phyloP scores from a whole-genome alignment of 2,888 invertebrate species.

The Sinelater perroti region DNA sequence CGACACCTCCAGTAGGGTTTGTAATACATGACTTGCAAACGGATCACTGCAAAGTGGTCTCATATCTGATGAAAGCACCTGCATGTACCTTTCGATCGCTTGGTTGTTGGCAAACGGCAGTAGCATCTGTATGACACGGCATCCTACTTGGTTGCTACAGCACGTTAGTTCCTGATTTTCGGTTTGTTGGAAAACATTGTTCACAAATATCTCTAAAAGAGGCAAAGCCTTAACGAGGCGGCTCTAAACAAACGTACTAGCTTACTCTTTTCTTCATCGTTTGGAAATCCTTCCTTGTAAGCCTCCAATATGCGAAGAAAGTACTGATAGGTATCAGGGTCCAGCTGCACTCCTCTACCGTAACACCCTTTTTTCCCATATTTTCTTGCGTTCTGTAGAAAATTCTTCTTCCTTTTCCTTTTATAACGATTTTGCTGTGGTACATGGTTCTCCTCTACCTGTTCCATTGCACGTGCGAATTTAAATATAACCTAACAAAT shows the following conservation, averaged over 20 bases:
- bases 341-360: conserved; percentile 75
- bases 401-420: conserved; percentile 70
- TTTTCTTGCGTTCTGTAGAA: conserved; percentile 77
- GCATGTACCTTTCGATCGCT: conserved; percentile 70
- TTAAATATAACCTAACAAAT: too few relatives aligned
- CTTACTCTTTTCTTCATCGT: conserved; percentile 75
- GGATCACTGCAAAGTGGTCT: conserved; percentile 77
- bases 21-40: conserved; percentile 82
- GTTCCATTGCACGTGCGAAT: too few relatives aligned
- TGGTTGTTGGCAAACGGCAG: conserved; percentile 73
- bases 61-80: conserved; percentile 70
- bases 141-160: conserved; percentile 82
- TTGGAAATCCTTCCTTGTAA: conserved; percentile 73
- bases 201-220: conserved; percentile 71
- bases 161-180: conserved; percentile 75
- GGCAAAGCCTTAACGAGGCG: neutral
- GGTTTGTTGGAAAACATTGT: conserved; percentile 79
- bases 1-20: conserved; percentile 70
- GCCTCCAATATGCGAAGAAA: conserved; percentile 79
- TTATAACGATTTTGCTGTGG: conserved; percentile 22
- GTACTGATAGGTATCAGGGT: conserved; percentile 78
- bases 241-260: neutral
- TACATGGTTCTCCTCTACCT: too few relatives aligned
- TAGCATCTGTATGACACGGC: conserved; percentile 78
- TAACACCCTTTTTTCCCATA: conserved; percentile 77